Percentiles rank a stretch among this genome's conserved stretches.
Conservation (phyloP, 2,888 invertebrate genomes). For the Polydesmus complanatus region DNA sequence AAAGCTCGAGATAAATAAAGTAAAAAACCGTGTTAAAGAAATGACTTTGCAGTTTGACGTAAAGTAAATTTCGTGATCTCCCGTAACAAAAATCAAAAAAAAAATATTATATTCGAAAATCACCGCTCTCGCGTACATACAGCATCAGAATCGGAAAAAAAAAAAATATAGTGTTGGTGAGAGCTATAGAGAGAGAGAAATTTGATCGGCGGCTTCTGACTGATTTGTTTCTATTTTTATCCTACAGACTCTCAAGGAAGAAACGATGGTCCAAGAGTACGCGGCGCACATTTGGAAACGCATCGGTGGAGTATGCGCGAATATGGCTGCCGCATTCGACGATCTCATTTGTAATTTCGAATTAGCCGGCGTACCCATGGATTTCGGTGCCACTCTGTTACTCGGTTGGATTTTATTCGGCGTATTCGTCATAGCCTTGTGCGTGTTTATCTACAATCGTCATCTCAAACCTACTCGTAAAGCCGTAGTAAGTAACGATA, state of each 20-base stretch:
- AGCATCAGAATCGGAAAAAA: too few relatives aligned
- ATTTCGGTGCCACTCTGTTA: conserved; percentile 8
- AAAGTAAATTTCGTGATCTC: too few relatives aligned
- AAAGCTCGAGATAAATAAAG: too few relatives aligned
- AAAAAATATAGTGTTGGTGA: too few relatives aligned
- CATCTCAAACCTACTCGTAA: conserved; percentile 5
- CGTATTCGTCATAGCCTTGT: conserved; percentile 4
- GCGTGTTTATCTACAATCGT: conserved; percentile 9
- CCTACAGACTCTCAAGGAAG: not conserved
- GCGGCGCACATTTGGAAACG: not conserved
- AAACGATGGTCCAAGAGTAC: not conserved
- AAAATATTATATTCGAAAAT: too few relatives aligned
- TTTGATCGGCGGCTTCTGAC: not conserved
- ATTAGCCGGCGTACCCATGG: conserved; percentile 6
- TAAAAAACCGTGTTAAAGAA: too few relatives aligned
- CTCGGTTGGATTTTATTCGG: conserved; percentile 10
- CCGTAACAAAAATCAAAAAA: too few relatives aligned
- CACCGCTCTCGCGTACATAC: too few relatives aligned
- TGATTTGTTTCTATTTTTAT: not conserved
- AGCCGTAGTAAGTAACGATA: not conserved
- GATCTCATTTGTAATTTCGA: conserved; percentile 6
- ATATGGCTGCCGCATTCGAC: conserved; percentile 11
- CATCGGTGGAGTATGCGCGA: not conserved
- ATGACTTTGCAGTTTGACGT: too few relatives aligned
- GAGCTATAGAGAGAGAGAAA: too few relatives aligned